These are phyloP conservation scores for Zenarchopterus dispar DNA, from an alignment of 2,797 vertebrate species.

Conservation along the genomic window DNA sequence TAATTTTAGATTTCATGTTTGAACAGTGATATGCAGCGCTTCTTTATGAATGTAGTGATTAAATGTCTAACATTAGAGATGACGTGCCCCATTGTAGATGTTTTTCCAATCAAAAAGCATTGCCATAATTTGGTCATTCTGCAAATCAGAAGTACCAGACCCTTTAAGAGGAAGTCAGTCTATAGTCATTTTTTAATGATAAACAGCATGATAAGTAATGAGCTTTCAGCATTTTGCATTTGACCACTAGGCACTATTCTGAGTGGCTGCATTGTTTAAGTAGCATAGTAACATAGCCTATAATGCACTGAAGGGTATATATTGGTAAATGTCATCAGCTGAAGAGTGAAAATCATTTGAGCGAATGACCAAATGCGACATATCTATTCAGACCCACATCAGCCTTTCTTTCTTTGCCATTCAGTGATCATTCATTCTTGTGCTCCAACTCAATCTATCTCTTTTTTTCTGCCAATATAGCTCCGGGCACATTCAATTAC, in stretches of 20 bases:
- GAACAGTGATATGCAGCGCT: too few species aligned
- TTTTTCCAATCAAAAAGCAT: neutral
- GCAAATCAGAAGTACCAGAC: neutral
- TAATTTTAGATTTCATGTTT: neutral
- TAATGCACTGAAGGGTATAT: slow-evolving; percentile 55
- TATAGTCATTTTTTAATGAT: slow-evolving; percentile 2
- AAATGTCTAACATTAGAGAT: too few species aligned
- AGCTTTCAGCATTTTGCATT: slow-evolving; percentile 42
- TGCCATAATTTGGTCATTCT: neutral
- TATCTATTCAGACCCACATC: slow-evolving; percentile 56
- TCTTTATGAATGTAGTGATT: too few species aligned
- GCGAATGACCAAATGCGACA: slow-evolving; percentile 66
- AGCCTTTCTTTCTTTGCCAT: slow-evolving; percentile 46
- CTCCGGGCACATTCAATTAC: slow-evolving; percentile 79
- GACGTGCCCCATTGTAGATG: too few species aligned
- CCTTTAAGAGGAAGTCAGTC: neutral
- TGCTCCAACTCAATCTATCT: slow-evolving; percentile 23
- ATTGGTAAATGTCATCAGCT: slow-evolving; percentile 69
- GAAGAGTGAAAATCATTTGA: slow-evolving; percentile 72
- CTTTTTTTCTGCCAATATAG: slow-evolving; percentile 46
- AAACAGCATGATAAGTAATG: slow-evolving; percentile 12
- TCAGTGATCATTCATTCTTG: slow-evolving; percentile 44
- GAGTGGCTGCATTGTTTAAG: slow-evolving; percentile 51
- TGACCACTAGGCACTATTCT: slow-evolving; percentile 25
- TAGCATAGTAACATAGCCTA: slow-evolving; percentile 39